A percentile compares a stretch with the other conserved stretches of the same genome.
phyloP scores from a whole-genome alignment of 2,113 vertebrate genomes.

The Empidonax traillii region DNA sequence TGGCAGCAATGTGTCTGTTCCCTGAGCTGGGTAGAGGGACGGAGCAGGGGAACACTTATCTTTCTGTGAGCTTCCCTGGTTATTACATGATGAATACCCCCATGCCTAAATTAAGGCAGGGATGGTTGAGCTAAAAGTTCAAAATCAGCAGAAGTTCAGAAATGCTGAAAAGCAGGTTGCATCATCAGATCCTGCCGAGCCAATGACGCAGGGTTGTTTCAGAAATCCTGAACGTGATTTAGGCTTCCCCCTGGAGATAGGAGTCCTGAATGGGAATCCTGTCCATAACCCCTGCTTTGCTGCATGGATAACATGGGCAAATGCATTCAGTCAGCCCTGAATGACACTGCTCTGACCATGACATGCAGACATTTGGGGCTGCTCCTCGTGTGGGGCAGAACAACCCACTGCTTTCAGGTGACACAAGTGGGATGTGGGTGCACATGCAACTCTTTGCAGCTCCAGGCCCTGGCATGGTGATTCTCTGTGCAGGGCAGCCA shows the following conservation, averaged over 20 bases:
- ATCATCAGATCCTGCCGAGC: not conserved
- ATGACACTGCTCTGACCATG: accelerated
- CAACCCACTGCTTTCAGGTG: accelerated
- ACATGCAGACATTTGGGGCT: not conserved
- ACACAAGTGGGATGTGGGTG: not conserved
- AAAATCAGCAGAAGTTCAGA: not conserved
- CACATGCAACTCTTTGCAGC: accelerated
- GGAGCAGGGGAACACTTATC: not conserved
- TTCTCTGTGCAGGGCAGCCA: accelerated
- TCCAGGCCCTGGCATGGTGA: accelerated
- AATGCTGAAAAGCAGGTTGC: not conserved
- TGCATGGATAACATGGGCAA: not conserved
- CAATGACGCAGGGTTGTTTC: not conserved
- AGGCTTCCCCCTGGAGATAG: not conserved
- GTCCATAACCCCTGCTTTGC: not conserved
- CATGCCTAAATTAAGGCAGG: not conserved
- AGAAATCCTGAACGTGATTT: not conserved
- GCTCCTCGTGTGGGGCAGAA: not conserved
- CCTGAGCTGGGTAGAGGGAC: not conserved
- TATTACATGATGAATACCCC: accelerated
- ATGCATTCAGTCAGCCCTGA: not conserved
- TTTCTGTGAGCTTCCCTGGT: not conserved
- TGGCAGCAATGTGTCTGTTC: not conserved
- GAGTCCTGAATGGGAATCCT: not conserved
- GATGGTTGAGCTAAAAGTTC: not conserved